phyloP scores from a whole-genome alignment of 1,140 invertebrate genomes.

The Babylonia areolata region DNA sequence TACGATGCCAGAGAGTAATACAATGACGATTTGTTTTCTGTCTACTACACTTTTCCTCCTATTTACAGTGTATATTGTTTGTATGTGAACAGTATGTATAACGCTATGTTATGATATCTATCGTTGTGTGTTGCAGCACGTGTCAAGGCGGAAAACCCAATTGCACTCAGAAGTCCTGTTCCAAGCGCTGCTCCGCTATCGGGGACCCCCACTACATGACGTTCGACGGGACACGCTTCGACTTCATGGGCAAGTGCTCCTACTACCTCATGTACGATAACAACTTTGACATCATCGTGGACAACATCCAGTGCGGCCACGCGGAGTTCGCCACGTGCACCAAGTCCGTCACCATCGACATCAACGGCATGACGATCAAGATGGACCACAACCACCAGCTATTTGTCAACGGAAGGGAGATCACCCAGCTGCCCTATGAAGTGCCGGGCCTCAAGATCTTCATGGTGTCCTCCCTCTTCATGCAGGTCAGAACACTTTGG shows the following conservation, averaged over 20 bases:
- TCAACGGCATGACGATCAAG: constrained; percentile 54
- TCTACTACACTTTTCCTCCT: too few species aligned
- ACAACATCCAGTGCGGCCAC: constrained; percentile 33
- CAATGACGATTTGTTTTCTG: too few species aligned
- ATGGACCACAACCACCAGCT: constrained; percentile 66
- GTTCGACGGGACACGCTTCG: constrained; percentile 74
- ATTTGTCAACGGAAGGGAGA: constrained; percentile 81
- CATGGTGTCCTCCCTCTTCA: constrained; percentile 82
- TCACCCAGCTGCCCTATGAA: constrained; percentile 82
- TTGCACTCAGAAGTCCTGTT: constrained; percentile 88
- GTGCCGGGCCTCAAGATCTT: constrained; percentile 81
- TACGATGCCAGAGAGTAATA: too few species aligned
- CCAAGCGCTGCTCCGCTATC: constrained; percentile 83
- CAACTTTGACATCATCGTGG: constrained; percentile 86
- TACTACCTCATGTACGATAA: constrained; percentile 70
- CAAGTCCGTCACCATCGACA: constrained; percentile 81
- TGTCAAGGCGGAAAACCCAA: constrained; percentile 85
- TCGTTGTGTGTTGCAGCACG: constrained; percentile 77
- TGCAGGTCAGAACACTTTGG: constrained; percentile 69
- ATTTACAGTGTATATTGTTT: too few species aligned
- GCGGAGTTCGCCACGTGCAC: constrained; percentile 84
- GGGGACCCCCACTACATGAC: constrained; percentile 92
- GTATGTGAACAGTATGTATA: too few species aligned
- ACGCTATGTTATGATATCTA: too few species aligned
- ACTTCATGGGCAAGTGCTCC: constrained; percentile 46